These are phyloP conservation scores for Xanthia togata DNA, from an alignment of 2,888 invertebrate species.

Conservation along the genomic window DNA sequence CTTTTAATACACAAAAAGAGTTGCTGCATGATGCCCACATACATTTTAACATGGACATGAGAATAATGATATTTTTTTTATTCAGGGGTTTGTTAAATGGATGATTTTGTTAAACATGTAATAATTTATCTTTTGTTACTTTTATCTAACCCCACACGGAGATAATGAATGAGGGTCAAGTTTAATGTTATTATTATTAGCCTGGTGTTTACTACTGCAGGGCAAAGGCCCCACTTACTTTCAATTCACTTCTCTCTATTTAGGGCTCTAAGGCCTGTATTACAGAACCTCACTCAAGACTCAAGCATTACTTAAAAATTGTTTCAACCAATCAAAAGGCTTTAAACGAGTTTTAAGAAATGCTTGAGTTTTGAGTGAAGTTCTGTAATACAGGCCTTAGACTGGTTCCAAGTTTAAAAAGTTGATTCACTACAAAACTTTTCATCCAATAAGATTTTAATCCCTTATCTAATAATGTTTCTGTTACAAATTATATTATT, in stretches of 20 bases:
- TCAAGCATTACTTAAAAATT: too few species aligned
- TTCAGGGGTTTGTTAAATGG: neutral
- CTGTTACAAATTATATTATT: neutral
- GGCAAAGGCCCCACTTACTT: neutral
- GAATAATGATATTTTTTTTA: neutral
- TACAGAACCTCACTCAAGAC: too few species aligned
- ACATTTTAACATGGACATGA: neutral
- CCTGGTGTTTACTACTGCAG: neutral
- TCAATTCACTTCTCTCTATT: neutral
- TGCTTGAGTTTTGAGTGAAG: too few species aligned
- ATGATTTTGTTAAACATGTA: neutral
- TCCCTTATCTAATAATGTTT: neutral
- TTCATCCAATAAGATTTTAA: neutral
- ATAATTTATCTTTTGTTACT: conserved; percentile 2
- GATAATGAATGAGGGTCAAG: conserved; percentile 8
- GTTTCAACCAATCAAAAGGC: too few species aligned
- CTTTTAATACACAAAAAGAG: neutral
- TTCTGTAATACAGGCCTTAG: too few species aligned
- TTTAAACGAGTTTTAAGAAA: too few species aligned
- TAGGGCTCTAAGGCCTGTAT: neutral
- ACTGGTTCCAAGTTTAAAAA: neutral
- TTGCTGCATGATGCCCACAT: neutral
- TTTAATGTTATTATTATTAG: neutral
- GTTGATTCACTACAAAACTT: neutral
- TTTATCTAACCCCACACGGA: neutral